Evolutionary conservation across 2,888 invertebrate genomes (phyloP), one percentile per base, ranked within the genome.

Genomic region (Microchrysa polita): DNA sequence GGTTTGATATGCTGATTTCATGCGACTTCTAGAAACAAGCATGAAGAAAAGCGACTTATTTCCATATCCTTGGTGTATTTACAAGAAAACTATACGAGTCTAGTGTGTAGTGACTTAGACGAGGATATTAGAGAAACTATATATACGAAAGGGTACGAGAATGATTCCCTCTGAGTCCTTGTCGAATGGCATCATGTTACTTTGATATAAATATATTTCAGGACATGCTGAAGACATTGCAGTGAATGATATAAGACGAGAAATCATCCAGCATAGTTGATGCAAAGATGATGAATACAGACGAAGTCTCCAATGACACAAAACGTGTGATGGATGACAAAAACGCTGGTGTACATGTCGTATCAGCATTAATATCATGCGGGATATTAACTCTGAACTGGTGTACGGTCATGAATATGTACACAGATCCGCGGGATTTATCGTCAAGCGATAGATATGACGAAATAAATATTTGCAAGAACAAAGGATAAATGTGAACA

Each of bases 321-420:
- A 40, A 27, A 34, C 42, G 69, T 57, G 57, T 67, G 52, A 69
- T 69, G 55, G 44, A 67, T 22, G 65, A 48, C 23, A 34, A 60
- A 23, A 34, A 55, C 10, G 18, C 55, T 10, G 27, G 27, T 34
- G 27, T 34, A 34, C 27, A 34, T 34, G 27, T 34, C 27, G 27
- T 34, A 20, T 55, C 10, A n/a, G 22, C 18, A 55, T 55, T 55
- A 18, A 16, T 18, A 20, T 20, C 10, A 55, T 20, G 55, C 55
- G 55, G 55, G 55, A 20, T 20, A 55, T 20, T 55, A 55, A 34
- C 2, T n/a, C n/a, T n/a, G 7, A 34, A 2, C 7, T 2, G 4
- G 27, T 34, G 27, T 34, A 34, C 27, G 7, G 27, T 5, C 27
- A 34, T 34, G 7, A 2, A 5, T 7, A 34, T 34, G 27, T 34